Evolutionary conservation across 2,797 vertebrate genomes (phyloP).

Genomic region (Sebastolobus altivelis): DNA sequence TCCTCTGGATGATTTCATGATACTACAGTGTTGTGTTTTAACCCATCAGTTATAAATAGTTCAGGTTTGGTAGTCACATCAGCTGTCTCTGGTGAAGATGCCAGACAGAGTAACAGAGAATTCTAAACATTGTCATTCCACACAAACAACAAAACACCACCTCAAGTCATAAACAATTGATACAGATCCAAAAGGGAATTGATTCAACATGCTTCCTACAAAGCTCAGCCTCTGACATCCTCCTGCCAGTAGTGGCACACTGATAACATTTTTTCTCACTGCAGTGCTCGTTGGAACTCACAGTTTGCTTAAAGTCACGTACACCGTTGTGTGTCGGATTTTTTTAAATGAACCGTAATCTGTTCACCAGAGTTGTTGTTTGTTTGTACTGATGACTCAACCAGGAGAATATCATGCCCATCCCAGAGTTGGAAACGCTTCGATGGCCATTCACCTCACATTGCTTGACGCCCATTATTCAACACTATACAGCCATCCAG

Average conservation of each 20-base stretch:
- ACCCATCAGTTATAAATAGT: background rate
- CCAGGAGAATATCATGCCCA: background rate
- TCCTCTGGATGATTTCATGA: background rate
- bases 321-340: background rate
- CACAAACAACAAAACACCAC: slow-evolving; percentile 6
- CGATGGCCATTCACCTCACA: background rate
- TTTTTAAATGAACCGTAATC: background rate
- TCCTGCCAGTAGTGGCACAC: background rate
- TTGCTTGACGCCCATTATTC: background rate
- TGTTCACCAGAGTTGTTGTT: background rate
- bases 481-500: background rate
- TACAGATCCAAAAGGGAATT: background rate
- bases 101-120: background rate
- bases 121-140: slow-evolving; percentile 1
- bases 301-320: background rate
- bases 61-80: background rate
- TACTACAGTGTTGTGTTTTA: background rate
- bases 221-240: background rate
- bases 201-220: background rate
- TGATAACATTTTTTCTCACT: background rate
- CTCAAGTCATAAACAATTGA: background rate
- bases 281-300: background rate
- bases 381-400: slow-evolving; percentile 16
- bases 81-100: slow-evolving; percentile 2
- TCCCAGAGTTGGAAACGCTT: background rate